phyloP scores from a whole-genome alignment of 2,113 vertebrate genomes.

The Hippocampus mohnikei region DNA sequence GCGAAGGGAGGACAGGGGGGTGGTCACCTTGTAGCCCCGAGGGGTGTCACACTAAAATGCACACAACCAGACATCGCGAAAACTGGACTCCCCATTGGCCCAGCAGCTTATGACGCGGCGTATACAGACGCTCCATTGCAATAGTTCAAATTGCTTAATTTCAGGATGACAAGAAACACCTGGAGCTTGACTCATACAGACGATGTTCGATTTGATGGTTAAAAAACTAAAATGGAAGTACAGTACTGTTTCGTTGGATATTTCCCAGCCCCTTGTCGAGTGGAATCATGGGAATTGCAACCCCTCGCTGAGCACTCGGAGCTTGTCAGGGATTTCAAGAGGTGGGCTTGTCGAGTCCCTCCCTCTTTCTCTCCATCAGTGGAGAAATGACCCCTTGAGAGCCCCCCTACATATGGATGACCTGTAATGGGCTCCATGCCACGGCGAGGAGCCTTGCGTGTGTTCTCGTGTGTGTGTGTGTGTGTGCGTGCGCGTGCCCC shows the following conservation, averaged over 20 bases:
- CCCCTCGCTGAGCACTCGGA: slow-evolving; percentile 47
- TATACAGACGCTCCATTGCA: too few species aligned
- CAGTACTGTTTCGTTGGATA: slow-evolving; percentile 12
- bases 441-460: slow-evolving; percentile 25
- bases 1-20: background rate
- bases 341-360: slow-evolving; percentile 36
- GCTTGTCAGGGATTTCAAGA: slow-evolving; percentile 47
- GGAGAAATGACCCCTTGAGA: slow-evolving; percentile 58
- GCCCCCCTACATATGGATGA: slow-evolving; percentile 52
- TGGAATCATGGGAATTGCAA: slow-evolving; percentile 45
- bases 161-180: background rate
- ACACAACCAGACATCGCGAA: too few species aligned
- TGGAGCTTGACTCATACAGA: background rate
- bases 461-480: slow-evolving; percentile 10
- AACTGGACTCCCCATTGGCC: too few species aligned
- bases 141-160: too few species aligned
- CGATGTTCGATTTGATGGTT: background rate
- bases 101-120: too few species aligned
- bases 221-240: slow-evolving; percentile 29
- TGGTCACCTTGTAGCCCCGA: background rate
- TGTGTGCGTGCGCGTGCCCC: background rate
- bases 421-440: slow-evolving; percentile 49
- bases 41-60: background rate
- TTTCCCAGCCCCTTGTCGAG: slow-evolving; percentile 30
- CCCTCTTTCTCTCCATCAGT: slow-evolving; percentile 37